phyloP scores from a whole-genome alignment of 2,888 invertebrate genomes.

The Tupiocoris notatus region DNA sequence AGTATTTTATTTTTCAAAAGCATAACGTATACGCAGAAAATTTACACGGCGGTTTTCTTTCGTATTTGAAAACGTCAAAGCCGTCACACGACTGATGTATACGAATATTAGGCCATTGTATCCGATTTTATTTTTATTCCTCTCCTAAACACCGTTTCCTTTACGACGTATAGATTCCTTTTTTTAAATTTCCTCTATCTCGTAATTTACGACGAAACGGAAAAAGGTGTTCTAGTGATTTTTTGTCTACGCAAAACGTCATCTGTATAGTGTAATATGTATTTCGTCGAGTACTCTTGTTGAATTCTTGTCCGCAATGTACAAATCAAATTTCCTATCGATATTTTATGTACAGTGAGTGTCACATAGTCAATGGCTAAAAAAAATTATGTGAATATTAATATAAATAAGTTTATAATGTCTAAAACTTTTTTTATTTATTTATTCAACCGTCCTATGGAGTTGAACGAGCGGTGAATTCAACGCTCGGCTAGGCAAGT shows the following conservation, averaged over 20 bases:
- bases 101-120: too few relatives aligned
- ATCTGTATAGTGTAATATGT: constrained; percentile 46
- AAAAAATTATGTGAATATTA: constrained; percentile 50
- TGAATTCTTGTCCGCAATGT: constrained; percentile 46
- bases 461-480: constrained; percentile 38
- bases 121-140: constrained; percentile 19
- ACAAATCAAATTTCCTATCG: constrained; percentile 49
- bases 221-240: constrained; percentile 24
- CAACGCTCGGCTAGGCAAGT: constrained; percentile 41
- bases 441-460: neutral
- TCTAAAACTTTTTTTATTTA: constrained; percentile 38
- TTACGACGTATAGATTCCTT: too few relatives aligned
- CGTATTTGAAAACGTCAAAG: neutral
- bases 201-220: constrained; percentile 9
- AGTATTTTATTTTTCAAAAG: neutral
- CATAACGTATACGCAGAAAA: neutral
- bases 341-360: constrained; percentile 50
- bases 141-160: neutral
- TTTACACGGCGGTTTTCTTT: neutral
- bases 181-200: constrained; percentile 1
- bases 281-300: constrained; percentile 25
- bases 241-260: constrained; percentile 13
- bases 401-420: constrained; percentile 51
- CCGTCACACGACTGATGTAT: constrained; percentile 43
- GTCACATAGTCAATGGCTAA: constrained; percentile 50